Conservation (phyloP, 2,888 invertebrate species). For the Phortica okadai region DNA sequence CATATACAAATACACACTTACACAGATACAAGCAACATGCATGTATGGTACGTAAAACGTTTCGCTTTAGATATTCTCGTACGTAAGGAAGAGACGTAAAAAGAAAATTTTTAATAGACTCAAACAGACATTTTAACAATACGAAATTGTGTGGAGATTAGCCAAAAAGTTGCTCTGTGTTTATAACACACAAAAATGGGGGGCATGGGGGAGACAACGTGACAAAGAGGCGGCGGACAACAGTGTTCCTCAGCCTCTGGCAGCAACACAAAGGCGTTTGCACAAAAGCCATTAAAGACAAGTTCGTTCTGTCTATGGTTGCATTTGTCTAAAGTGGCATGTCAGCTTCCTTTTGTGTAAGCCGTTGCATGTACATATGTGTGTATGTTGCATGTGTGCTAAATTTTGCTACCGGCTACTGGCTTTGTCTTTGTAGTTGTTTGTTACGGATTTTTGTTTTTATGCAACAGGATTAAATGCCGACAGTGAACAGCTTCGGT, state of each 20-base stretch:
- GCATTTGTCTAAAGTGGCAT: slow-evolving; percentile 25
- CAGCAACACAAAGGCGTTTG: neutral
- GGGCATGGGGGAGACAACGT: no score
- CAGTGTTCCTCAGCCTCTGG: no score
- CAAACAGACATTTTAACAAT: neutral
- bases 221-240: no score
- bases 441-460: slow-evolving; percentile 2
- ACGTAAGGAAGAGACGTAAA: neutral
- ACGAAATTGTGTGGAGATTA: slow-evolving; percentile 3
- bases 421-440: slow-evolving; percentile 7
- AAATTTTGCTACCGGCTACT: neutral
- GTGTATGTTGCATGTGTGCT: neutral
- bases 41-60: neutral
- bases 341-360: neutral
- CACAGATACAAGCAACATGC: slow-evolving; percentile 4
- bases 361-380: neutral
- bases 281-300: slow-evolving; percentile 4
- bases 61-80: neutral
- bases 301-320: neutral
- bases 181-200: neutral
- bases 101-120: slow-evolving; percentile 18
- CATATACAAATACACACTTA: neutral
- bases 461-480: slow-evolving; percentile 13
- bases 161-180: slow-evolving; percentile 2
- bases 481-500: neutral